These are phyloP conservation scores for Omphaloscelis lunosa DNA, from an alignment of 2,888 invertebrate genomes.

Conservation along the genomic window DNA sequence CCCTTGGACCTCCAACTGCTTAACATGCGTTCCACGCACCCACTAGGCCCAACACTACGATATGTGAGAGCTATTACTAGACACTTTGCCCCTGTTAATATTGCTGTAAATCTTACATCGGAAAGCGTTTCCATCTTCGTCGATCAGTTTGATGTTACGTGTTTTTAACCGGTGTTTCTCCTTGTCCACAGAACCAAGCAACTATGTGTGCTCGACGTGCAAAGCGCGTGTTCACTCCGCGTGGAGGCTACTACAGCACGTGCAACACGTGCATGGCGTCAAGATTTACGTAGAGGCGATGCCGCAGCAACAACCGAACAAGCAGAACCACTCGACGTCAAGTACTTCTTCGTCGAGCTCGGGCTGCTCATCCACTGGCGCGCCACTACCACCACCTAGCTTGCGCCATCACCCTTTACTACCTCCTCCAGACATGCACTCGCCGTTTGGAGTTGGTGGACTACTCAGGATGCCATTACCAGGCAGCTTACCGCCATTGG, in stretches of 20 bases:
- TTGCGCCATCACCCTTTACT: conserved; percentile 92
- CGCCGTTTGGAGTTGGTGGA: conserved; percentile 94
- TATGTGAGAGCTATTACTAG: conserved; percentile 91
- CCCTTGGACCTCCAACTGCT: conserved; percentile 87
- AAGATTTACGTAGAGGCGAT: conserved; percentile 96
- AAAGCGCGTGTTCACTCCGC: conserved; percentile 97
- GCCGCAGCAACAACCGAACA: conserved; percentile 81
- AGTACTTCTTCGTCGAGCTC: conserved; percentile 91
- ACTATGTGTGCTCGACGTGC: conserved; percentile 98
- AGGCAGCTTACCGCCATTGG: conserved; percentile 91
- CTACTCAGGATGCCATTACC: conserved; percentile 94
- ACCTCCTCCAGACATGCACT: conserved; percentile 94
- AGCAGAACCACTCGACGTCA: conserved; percentile 91
- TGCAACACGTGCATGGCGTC: conserved; percentile 97
- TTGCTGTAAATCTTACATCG: conserved; percentile 88
- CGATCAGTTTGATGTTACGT: conserved; percentile 63
- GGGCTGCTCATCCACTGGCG: conserved; percentile 89
- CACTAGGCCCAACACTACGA: conserved; percentile 89
- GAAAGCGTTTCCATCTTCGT: conserved; percentile 75
- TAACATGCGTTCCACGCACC: conserved; percentile 86
- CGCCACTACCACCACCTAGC: conserved; percentile 91
- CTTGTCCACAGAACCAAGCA: conserved; percentile 95
- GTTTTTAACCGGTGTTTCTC: conserved; percentile 72
- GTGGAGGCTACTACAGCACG: conserved; percentile 98
- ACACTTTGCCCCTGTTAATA: conserved; percentile 90